Conservation (phyloP, 2,113 vertebrate genomes). For the Brienomyrus brachyistius region DNA sequence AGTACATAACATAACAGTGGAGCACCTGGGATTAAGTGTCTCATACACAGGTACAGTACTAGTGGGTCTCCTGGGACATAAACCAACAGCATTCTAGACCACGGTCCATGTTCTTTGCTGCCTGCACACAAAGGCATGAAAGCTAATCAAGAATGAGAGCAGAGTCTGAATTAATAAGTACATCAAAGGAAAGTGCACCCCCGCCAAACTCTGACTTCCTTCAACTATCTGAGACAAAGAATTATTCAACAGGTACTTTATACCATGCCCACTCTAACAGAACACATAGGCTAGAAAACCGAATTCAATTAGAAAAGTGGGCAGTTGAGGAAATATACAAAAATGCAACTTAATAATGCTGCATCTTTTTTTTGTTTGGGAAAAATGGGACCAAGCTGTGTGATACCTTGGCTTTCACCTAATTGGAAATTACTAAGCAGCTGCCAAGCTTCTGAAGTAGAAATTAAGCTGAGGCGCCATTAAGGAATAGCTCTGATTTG, state of each 20-base stretch:
- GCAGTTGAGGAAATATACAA: neutral
- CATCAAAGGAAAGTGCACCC: neutral
- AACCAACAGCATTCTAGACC: neutral
- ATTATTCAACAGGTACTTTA: neutral
- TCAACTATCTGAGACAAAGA: neutral
- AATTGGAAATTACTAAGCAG: neutral
- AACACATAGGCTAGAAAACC: neutral
- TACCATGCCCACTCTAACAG: neutral
- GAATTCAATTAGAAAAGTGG: neutral
- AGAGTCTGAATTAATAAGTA: neutral
- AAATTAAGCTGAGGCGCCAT: neutral
- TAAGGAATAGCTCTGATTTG: neutral
- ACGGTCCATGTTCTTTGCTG: neutral
- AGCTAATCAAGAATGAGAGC: neutral
- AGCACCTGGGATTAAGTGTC: neutral
- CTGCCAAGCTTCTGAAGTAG: neutral
- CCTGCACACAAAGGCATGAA: neutral
- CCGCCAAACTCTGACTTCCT: neutral
- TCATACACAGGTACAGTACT: neutral
- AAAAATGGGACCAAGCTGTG: neutral
- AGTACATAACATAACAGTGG: neutral
- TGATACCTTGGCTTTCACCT: neutral
- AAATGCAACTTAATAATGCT: neutral
- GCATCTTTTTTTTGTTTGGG: neutral
- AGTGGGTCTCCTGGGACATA: neutral